Percentiles rank a stretch among this genome's conserved stretches.
Evolutionary conservation across 2,797 vertebrate species (phyloP).

Genomic region (Characodon lateralis): DNA sequence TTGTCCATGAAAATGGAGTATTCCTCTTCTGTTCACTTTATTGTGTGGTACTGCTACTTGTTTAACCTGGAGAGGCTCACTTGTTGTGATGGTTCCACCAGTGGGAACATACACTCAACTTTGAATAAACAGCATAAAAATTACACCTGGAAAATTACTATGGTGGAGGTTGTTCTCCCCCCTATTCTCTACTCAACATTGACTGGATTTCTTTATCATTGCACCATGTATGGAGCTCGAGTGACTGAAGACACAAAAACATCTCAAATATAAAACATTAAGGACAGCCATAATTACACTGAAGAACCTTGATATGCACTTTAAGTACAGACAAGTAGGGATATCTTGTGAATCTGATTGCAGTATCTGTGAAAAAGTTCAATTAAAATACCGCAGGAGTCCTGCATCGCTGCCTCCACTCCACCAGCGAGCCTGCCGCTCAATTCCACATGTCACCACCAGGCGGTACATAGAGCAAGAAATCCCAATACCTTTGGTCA

Average conservation of each 20-base stretch:
- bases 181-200: neutral
- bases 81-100: conserved; percentile 15
- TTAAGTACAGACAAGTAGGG: neutral
- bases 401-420: too few species aligned
- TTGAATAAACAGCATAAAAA: conserved; percentile 30
- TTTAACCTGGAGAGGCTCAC: conserved; percentile 3
- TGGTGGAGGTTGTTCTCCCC: neutral
- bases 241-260: neutral
- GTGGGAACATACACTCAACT: conserved; percentile 11
- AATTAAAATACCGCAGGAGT: neutral
- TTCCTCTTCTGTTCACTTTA: conserved; percentile 16
- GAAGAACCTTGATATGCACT: neutral
- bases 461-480: too few species aligned
- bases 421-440: too few species aligned
- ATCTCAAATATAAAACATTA: neutral
- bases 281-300: neutral
- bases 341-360: neutral
- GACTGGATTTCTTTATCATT: neutral
- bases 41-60: conserved; percentile 2
- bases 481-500: too few species aligned
- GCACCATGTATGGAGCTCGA: neutral
- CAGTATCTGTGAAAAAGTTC: neutral
- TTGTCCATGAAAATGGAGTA: conserved; percentile 1
- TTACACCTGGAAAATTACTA: neutral
- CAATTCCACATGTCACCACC: too few species aligned